Conservation (phyloP, 2,113 vertebrate genomes). For the Narcine bancroftii region DNA sequence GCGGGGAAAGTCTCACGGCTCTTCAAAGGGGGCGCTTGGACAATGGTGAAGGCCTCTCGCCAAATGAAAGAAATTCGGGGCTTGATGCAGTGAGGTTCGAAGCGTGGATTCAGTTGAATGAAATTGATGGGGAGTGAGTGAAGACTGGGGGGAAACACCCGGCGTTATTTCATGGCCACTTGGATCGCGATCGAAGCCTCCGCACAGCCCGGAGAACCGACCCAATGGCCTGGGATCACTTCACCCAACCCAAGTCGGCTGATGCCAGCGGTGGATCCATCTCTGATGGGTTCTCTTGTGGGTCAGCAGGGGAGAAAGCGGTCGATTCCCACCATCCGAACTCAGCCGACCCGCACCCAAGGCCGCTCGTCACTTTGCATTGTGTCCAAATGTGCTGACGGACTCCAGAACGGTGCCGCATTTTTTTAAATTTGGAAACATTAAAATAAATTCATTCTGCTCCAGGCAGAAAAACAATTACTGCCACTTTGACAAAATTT, state of each 20-base stretch:
- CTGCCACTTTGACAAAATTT: constrained; percentile 20
- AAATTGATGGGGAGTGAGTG: too few relatives aligned
- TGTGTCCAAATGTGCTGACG: not conserved
- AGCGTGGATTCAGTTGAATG: not conserved
- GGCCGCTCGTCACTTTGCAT: not conserved
- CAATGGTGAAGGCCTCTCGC: not conserved
- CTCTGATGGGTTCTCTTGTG: not conserved
- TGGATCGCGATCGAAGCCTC: not conserved
- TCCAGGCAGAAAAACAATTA: constrained; percentile 28
- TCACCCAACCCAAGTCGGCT: too few relatives aligned
- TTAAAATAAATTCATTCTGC: not conserved
- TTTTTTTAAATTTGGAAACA: constrained; percentile 6
- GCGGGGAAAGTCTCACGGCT: not conserved
- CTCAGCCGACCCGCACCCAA: not conserved
- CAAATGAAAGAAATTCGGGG: not conserved
- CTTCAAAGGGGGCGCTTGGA: not conserved
- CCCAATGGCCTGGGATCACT: not conserved
- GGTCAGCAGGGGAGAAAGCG: too few relatives aligned
- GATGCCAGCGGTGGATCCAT: not conserved
- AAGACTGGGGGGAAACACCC: too few relatives aligned
- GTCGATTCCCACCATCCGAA: not conserved
- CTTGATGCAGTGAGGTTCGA: not conserved
- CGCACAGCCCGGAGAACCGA: not conserved
- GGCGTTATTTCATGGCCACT: not conserved
- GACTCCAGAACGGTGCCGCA: not conserved